A percentile compares a stretch with the other conserved stretches of the same genome.
Conservation (phyloP, 2,797 vertebrate genomes). For the Helicolenus hilgendorfi region DNA sequence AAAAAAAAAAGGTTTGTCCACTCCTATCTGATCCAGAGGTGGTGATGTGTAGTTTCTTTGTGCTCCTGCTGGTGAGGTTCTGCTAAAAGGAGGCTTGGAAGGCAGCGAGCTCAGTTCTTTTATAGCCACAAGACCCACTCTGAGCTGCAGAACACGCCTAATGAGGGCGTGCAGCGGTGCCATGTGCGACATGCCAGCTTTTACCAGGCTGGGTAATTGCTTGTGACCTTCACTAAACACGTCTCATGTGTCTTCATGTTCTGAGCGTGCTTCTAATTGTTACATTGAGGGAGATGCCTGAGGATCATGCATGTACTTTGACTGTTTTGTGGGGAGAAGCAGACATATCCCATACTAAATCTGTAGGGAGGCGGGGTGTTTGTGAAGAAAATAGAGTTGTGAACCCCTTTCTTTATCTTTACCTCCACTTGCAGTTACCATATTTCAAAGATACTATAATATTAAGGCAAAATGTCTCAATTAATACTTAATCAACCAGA, state of each 20-base stretch:
- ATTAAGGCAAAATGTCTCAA: not conserved
- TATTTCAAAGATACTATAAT: not conserved
- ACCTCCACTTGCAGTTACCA: not conserved
- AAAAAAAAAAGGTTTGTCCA: constrained; percentile 64
- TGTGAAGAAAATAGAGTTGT: not conserved
- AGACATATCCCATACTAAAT: not conserved
- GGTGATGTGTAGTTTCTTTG: constrained; percentile 83
- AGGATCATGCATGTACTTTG: constrained; percentile 20
- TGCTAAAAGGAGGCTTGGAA: constrained; percentile 74
- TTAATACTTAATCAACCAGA: not conserved
- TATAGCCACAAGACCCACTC: constrained; percentile 83
- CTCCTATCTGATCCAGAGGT: constrained; percentile 76
- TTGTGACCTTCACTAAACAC: constrained; percentile 83
- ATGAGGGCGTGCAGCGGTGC: constrained; percentile 83
- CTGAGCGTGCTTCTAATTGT: constrained; percentile 70
- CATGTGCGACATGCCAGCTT: constrained; percentile 83
- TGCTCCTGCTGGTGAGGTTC: constrained; percentile 75
- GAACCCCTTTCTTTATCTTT: not conserved
- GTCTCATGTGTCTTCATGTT: constrained; percentile 75
- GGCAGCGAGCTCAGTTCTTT: constrained; percentile 76
- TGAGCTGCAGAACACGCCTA: constrained; percentile 83
- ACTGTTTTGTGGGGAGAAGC: constrained; percentile 13
- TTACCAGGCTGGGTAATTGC: constrained; percentile 85
- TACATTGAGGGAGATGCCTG: constrained; percentile 55
- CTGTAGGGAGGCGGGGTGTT: not conserved